Percentiles rank a stretch among this genome's conserved stretches.
Evolutionary conservation across 1,140 invertebrate genomes (phyloP).

Genomic region (Listronotus bonariensis): DNA sequence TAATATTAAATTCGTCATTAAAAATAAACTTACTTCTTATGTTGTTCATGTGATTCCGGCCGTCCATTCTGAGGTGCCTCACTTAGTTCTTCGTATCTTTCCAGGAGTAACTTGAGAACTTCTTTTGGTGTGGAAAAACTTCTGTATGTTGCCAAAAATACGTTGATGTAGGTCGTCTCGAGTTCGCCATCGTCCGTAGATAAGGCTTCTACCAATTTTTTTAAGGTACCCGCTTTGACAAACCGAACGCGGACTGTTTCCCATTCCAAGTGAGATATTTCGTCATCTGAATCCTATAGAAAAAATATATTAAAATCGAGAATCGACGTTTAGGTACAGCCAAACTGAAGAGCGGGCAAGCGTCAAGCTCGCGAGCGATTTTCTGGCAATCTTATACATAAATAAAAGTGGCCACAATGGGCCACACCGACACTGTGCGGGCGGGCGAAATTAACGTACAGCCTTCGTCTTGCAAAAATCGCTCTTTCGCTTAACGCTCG

Average conservation of each 20-base stretch:
- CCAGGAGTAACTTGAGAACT: slow-evolving; percentile 81
- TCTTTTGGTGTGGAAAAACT: slow-evolving; percentile 78
- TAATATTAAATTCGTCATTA: no score
- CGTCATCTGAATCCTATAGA: slow-evolving; percentile 79
- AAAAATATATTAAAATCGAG: no score
- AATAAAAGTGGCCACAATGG: no score
- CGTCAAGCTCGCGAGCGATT: no score
- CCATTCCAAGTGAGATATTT: slow-evolving; percentile 97
- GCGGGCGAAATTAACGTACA: no score
- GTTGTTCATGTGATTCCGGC: slow-evolving; percentile 66
- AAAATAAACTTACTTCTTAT: slow-evolving; percentile 77
- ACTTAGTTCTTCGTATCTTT: slow-evolving; percentile 73
- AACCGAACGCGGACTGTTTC: slow-evolving; percentile 96
- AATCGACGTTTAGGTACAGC: no score
- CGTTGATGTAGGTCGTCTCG: slow-evolving; percentile 97
- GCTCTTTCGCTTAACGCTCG: no score
- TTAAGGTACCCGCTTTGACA: slow-evolving; percentile 94
- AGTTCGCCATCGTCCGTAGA: slow-evolving; percentile 93
- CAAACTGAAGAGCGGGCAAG: no score
- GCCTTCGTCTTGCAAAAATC: no score
- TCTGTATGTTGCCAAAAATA: slow-evolving; percentile 93
- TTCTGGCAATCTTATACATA: no score
- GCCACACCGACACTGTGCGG: no score
- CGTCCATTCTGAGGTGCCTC: slow-evolving; percentile 53
- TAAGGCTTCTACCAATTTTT: slow-evolving; percentile 88